phyloP scores from a whole-genome alignment of 2,113 vertebrate genomes.

The Ptyas mucosa region DNA sequence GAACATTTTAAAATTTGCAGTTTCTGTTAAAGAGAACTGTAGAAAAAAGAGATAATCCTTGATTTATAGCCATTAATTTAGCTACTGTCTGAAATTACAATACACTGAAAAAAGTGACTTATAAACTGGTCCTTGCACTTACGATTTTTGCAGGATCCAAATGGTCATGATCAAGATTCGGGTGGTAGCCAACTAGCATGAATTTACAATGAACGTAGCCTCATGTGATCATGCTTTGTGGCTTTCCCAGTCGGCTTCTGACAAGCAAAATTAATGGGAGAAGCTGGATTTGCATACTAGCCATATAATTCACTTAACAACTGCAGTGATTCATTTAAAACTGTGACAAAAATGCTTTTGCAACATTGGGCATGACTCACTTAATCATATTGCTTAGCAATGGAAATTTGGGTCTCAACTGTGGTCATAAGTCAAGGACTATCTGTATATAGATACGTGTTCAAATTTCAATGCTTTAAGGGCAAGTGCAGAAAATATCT shows the following conservation, averaged over 20 bases:
- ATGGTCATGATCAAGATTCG: too few species aligned
- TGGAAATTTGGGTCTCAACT: not conserved
- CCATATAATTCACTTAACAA: not conserved
- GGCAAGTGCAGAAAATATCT: slow-evolving; percentile 7
- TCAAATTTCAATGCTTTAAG: slow-evolving; percentile 23
- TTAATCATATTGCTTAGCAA: not conserved
- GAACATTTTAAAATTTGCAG: slow-evolving; percentile 23
- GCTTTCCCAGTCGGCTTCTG: too few species aligned
- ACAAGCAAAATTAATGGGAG: too few species aligned
- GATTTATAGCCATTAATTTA: too few species aligned
- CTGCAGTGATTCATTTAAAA: not conserved
- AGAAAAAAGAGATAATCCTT: not conserved
- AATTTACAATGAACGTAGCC: too few species aligned
- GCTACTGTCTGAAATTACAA: too few species aligned
- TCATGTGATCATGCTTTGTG: too few species aligned
- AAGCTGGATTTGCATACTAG: too few species aligned
- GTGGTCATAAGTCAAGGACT: not conserved
- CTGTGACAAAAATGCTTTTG: not conserved
- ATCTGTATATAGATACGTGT: slow-evolving; percentile 27
- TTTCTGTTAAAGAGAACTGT: slow-evolving; percentile 35
- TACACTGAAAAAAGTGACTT: too few species aligned
- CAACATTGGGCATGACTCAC: not conserved
- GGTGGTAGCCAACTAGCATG: too few species aligned
- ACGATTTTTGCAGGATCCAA: too few species aligned
- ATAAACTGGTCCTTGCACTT: too few species aligned